Evolutionary conservation across 1,140 invertebrate genomes (phyloP).

Genomic region (Polypedilum pembai): DNA sequence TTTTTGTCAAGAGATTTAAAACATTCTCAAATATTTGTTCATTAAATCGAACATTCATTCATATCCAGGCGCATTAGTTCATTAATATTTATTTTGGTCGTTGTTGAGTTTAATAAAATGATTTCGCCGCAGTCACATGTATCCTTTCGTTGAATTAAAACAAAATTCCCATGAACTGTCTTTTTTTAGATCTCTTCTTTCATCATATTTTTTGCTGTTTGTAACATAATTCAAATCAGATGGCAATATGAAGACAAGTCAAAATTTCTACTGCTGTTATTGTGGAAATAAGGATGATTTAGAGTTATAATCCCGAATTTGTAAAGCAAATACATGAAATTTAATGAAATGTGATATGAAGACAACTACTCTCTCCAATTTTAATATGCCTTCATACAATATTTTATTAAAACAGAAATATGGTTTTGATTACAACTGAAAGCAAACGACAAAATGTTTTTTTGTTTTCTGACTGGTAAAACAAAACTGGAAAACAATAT

Average conservation of each 20-base stretch:
- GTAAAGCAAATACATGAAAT: slow-evolving; percentile 24
- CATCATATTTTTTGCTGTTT: slow-evolving; percentile 13
- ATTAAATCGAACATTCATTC: not conserved
- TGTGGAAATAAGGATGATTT: slow-evolving; percentile 17
- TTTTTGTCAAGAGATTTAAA: not conserved
- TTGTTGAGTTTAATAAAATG: not conserved
- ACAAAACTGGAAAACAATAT: too few species aligned
- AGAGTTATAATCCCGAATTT: slow-evolving; percentile 8
- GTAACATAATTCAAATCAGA: slow-evolving; percentile 24
- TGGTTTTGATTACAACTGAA: not conserved
- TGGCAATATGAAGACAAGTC: not conserved
- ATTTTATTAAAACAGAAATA: not conserved
- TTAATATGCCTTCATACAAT: not conserved
- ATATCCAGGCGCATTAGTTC: not conserved
- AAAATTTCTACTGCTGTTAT: not conserved
- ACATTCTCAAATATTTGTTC: not conserved
- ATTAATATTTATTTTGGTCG: not conserved
- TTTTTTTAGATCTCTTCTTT: not conserved
- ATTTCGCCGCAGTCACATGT: not conserved
- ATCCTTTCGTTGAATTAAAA: slow-evolving; percentile 22
- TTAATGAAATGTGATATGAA: slow-evolving; percentile 8
- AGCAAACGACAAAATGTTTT: slow-evolving; percentile 16
- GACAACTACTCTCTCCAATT: not conserved
- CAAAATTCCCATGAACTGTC: slow-evolving; percentile 23
- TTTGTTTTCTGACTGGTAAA: not conserved